Conservation (phyloP, 1,140 invertebrate genomes). For the Streblospio benedicti region DNA sequence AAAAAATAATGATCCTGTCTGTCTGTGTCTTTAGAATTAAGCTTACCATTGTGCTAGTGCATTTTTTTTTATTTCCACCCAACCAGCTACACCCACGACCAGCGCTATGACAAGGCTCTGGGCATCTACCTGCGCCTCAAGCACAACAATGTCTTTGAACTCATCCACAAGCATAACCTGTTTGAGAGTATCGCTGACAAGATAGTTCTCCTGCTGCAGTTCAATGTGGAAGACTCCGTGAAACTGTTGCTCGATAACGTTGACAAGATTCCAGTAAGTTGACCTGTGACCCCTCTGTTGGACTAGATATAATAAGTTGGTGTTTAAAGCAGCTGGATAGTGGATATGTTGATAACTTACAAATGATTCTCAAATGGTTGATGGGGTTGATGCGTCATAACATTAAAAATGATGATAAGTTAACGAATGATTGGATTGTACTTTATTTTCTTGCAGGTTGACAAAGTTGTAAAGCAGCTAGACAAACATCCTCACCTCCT, state of each 20-base stretch:
- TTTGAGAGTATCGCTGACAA: conserved; percentile 75
- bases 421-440: not conserved
- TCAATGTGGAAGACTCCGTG: conserved; percentile 76
- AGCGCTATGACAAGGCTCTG: conserved; percentile 85
- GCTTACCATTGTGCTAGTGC: too few relatives aligned
- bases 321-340: conserved; percentile 1
- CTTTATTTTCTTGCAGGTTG: conserved; percentile 37
- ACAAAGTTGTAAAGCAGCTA: conserved; percentile 73
- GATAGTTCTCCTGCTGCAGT: conserved; percentile 73
- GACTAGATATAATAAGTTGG: not conserved
- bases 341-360: not conserved
- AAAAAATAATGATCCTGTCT: too few relatives aligned
- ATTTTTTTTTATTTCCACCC: too few relatives aligned
- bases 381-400: too few relatives aligned
- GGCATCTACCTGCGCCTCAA: conserved; percentile 80
- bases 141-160: conserved; percentile 72
- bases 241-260: conserved; percentile 73
- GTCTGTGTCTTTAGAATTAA: too few relatives aligned
- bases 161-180: conserved; percentile 75
- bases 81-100: conserved; percentile 74
- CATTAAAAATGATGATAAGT: too few relatives aligned
- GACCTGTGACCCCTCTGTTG: not conserved
- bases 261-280: conserved; percentile 59
- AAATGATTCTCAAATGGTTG: too few relatives aligned
- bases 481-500: conserved; percentile 65